Conservation (phyloP, 2,888 invertebrate species). For the Podabrus alpinus region DNA sequence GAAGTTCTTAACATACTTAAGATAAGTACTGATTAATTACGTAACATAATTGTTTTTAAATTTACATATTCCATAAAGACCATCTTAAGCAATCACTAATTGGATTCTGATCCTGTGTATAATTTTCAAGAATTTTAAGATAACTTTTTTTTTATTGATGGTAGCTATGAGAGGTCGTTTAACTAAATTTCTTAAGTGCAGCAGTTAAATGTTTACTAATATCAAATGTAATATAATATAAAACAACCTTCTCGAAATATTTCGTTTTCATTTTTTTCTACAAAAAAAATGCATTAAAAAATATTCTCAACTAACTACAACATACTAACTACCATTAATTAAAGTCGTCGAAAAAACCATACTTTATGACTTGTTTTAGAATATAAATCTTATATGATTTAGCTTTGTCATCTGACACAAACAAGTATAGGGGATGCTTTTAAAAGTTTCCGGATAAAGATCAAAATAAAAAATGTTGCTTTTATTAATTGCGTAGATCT, state of each 20-base stretch:
- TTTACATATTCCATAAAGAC: background rate
- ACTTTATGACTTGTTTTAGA: background rate
- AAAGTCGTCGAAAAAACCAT: background rate
- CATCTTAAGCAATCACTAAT: background rate
- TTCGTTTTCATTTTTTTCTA: background rate
- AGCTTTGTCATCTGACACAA: constrained; percentile 3
- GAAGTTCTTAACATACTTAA: background rate
- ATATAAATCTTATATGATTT: background rate
- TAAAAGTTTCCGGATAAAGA: background rate
- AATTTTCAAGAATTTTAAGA: background rate
- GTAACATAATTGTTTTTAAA: background rate
- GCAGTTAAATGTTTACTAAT: background rate
- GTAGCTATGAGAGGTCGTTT: background rate
- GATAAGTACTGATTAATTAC: background rate
- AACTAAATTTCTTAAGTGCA: background rate
- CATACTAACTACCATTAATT: background rate
- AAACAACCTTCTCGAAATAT: background rate
- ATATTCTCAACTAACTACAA: background rate
- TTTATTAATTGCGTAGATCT: background rate
- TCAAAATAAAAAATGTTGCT: background rate
- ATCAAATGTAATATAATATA: background rate
- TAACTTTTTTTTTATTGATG: background rate
- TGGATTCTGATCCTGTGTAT: background rate
- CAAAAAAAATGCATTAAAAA: background rate
- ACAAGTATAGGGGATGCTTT: background rate